Percentiles rank a stretch among this genome's conserved stretches.
Conservation (phyloP, 2,888 invertebrate genomes). For the Hypercompe scribonia region DNA sequence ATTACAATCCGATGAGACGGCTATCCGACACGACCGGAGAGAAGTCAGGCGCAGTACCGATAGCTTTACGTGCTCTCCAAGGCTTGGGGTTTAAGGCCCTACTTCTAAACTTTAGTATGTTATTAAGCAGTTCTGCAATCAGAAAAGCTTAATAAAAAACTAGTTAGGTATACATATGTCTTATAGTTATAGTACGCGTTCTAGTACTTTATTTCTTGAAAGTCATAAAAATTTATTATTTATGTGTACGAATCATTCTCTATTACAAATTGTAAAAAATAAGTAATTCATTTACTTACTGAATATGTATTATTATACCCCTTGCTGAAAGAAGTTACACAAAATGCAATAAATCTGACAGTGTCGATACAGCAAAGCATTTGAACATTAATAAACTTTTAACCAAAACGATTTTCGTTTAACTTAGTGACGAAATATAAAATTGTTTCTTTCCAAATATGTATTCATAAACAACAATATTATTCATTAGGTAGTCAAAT, state of each 20-base stretch:
- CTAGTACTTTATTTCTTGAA: no score
- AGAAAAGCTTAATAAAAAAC: no score
- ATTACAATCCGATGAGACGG: no score
- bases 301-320: not conserved
- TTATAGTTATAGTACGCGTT: no score
- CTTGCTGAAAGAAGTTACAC: not conserved
- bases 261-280: not conserved
- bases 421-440: slow-evolving; percentile 36
- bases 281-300: not conserved
- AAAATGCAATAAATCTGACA: slow-evolving; percentile 33
- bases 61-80: no score
- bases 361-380: slow-evolving; percentile 27
- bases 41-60: no score
- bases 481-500: not conserved
- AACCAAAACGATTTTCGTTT: slow-evolving; percentile 24
- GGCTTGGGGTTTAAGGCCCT: no score
- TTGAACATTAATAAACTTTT: slow-evolving; percentile 38
- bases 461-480: not conserved
- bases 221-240: not conserved
- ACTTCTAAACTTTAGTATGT: no score
- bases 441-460: slow-evolving; percentile 28
- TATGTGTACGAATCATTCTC: not conserved
- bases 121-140: no score
- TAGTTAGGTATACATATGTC: no score
- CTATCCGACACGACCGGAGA: no score